phyloP scores from a whole-genome alignment of 1,140 invertebrate species.

The Chelonus insularis region DNA sequence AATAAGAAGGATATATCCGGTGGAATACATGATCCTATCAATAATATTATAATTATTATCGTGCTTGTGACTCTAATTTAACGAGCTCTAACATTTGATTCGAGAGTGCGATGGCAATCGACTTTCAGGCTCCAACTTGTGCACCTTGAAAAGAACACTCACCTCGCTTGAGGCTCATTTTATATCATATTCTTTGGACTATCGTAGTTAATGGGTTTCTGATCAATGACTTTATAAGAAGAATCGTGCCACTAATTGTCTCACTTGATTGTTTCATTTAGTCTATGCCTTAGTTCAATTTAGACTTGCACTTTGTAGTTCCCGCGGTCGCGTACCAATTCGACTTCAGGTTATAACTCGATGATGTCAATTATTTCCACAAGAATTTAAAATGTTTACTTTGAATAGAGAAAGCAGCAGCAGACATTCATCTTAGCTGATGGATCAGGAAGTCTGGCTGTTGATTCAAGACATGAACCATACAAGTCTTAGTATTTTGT shows the following conservation, averaged over 20 bases:
- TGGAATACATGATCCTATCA: constrained; percentile 34
- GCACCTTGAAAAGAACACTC: too few relatives aligned
- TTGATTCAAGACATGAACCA: constrained; percentile 11
- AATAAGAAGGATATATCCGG: constrained; percentile 22
- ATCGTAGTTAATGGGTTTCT: neutral
- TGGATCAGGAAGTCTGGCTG: constrained; percentile 14
- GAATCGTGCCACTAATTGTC: neutral
- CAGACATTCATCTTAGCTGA: constrained; percentile 13
- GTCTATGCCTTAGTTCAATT: neutral
- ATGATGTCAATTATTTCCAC: constrained; percentile 16
- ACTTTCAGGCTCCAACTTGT: too few relatives aligned
- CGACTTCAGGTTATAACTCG: constrained; percentile 6
- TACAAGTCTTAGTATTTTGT: constrained; percentile 11
- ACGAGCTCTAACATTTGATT: constrained; percentile 19
- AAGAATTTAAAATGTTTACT: neutral
- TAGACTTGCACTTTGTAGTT: constrained; percentile 8
- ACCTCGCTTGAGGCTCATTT: too few relatives aligned
- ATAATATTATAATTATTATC: constrained; percentile 40
- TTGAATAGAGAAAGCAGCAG: constrained; percentile 2
- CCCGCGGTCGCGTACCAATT: neutral
- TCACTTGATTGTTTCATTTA: neutral
- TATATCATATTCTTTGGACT: neutral
- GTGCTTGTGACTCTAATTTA: constrained; percentile 28
- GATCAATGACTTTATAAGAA: neutral
- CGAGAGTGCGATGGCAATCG: constrained; percentile 2